Evolutionary conservation across 2,797 vertebrate species (phyloP).

Genomic region (Scolopax rusticola): DNA sequence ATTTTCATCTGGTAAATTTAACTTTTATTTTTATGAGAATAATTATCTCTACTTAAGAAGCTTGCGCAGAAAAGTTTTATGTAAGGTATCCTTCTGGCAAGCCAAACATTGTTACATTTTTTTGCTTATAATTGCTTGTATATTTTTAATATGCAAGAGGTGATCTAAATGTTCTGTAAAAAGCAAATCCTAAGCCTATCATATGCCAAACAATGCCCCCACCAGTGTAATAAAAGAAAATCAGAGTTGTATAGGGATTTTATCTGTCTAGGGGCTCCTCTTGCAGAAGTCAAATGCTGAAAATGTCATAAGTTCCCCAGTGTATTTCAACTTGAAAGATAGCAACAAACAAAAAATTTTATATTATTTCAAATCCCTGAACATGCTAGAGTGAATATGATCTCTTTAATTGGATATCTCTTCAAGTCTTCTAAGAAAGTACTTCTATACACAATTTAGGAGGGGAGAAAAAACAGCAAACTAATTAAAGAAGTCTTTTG

Average conservation of each 20-base stretch:
- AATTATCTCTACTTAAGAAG: neutral
- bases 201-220: constrained; percentile 33
- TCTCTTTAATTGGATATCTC: neutral
- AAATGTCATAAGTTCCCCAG: constrained; percentile 42
- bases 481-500: neutral
- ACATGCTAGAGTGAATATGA: neutral
- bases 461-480: neutral
- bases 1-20: neutral
- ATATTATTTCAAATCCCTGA: neutral
- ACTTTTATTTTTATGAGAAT: neutral
- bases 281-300: constrained; percentile 52
- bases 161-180: neutral
- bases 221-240: constrained; percentile 53
- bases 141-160: neutral
- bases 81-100: neutral
- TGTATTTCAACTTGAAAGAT: constrained; percentile 43
- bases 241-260: constrained; percentile 38
- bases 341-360: neutral
- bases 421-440: neutral
- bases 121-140: neutral
- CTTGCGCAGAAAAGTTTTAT: neutral
- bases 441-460: neutral
- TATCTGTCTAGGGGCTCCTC: constrained; percentile 22
- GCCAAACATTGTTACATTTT: neutral
- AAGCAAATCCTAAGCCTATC: neutral